phyloP scores from a whole-genome alignment of 2,888 invertebrate species.

The Tinea trinotella region DNA sequence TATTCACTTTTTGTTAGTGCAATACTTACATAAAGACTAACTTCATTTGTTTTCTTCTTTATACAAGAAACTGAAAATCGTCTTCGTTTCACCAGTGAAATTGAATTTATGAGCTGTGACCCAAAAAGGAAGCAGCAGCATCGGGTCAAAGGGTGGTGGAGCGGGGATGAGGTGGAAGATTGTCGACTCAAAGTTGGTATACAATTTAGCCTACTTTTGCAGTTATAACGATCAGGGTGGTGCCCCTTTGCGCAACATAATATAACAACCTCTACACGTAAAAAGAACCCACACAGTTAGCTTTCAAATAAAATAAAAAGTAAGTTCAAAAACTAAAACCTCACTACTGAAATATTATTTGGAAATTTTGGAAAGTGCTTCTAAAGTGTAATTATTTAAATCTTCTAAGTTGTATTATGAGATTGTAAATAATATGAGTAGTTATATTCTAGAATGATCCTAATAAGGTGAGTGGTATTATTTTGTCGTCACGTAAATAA shows the following conservation, averaged over 20 bases:
- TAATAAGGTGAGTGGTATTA: neutral
- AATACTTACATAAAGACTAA: too few species aligned
- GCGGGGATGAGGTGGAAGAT: neutral
- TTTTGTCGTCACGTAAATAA: neutral
- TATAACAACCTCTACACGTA: neutral
- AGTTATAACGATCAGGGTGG: neutral
- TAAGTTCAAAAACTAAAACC: too few species aligned
- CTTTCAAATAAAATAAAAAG: too few species aligned
- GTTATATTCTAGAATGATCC: neutral
- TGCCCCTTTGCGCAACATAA: neutral
- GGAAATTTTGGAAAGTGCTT: too few species aligned
- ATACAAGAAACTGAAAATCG: too few species aligned
- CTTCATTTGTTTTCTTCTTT: too few species aligned
- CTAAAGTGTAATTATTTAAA: too few species aligned
- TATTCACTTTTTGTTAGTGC: too few species aligned
- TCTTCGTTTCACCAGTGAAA: too few species aligned
- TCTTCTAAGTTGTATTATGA: too few species aligned
- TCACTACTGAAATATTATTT: too few species aligned
- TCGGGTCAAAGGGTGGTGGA: conserved; percentile 9
- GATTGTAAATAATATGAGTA: neutral
- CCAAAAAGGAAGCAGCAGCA: neutral
- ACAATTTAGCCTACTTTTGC: neutral
- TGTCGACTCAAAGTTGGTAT: conserved; percentile 1
- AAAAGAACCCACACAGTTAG: neutral
- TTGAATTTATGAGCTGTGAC: conserved; percentile 4